A percentile compares a stretch with the other conserved stretches of the same genome.
phyloP scores from a whole-genome alignment of 2,797 vertebrate genomes.

The Otus scops region DNA sequence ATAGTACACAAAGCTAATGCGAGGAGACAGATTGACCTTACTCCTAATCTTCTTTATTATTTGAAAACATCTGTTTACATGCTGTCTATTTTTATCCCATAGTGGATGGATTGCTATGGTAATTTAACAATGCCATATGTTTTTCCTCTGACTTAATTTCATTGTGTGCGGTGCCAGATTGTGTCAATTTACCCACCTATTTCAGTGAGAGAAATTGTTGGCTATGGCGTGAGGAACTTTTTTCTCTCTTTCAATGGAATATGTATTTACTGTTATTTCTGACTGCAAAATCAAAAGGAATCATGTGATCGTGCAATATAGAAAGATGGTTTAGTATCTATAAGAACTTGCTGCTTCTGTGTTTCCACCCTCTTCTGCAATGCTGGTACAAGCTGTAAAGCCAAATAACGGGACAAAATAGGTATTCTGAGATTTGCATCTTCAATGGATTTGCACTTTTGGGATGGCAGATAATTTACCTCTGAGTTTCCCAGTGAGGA shows the following conservation, averaged over 20 bases:
- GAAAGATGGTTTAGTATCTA: neutral
- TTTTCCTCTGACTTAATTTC: neutral
- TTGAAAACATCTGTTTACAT: neutral
- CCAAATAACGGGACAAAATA: neutral
- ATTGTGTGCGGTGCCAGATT: neutral
- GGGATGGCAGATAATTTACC: neutral
- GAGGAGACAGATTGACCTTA: neutral
- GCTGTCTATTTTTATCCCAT: neutral
- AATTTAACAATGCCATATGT: neutral
- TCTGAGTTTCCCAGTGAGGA: neutral
- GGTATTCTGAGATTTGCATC: neutral
- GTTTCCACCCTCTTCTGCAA: neutral
- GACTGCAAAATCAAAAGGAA: neutral
- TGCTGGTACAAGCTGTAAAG: neutral
- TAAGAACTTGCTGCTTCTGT: neutral
- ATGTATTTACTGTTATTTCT: neutral
- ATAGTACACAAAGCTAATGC: neutral
- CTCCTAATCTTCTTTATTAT: neutral
- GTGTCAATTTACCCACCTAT: neutral
- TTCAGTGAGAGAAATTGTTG: neutral
- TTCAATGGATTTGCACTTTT: neutral
- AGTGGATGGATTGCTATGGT: neutral
- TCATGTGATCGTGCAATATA: fast-evolving
- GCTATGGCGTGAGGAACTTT: neutral
- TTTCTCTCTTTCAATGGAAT: neutral